These are phyloP conservation scores for Coregonus clupeaformis DNA, from an alignment of 2,113 vertebrate genomes.

Conservation along the genomic window DNA sequence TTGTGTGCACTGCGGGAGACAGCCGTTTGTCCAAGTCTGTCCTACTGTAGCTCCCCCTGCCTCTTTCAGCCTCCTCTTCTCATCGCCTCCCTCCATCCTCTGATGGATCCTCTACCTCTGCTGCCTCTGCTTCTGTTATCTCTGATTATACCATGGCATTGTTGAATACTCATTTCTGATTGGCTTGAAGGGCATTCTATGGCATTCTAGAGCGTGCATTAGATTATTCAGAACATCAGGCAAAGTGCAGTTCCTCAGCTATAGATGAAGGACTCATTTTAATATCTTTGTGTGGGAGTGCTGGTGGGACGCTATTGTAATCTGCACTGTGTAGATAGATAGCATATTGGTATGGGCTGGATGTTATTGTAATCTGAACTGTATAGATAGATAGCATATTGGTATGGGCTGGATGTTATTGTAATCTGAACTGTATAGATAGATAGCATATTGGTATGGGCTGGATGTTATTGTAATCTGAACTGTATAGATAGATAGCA, in stretches of 20 bases:
- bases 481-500: neutral
- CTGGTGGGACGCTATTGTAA: too few relatives aligned
- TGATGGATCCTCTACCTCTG: conserved; percentile 5
- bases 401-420: neutral
- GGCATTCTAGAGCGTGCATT: too few relatives aligned
- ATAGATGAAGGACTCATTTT: neutral
- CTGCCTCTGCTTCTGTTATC: neutral
- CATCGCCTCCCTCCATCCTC: too few relatives aligned
- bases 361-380: neutral
- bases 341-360: neutral
- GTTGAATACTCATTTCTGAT: too few relatives aligned
- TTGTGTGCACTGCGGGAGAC: conserved; percentile 10
- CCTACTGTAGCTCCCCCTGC: conserved; percentile 14
- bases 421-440: neutral
- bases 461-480: neutral
- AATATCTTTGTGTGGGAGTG: neutral
- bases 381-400: neutral
- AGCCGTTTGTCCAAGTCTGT: conserved; percentile 25
- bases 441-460: neutral
- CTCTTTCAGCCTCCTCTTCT: neutral
- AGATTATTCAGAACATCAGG: neutral
- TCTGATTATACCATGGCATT: neutral
- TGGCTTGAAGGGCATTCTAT: too few relatives aligned
- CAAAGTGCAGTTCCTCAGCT: neutral
- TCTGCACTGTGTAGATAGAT: neutral